A percentile compares a stretch with the other conserved stretches of the same genome.
These are phyloP conservation scores for Xestia ashworthii DNA, from an alignment of 2,888 invertebrate species.

Conservation along the genomic window DNA sequence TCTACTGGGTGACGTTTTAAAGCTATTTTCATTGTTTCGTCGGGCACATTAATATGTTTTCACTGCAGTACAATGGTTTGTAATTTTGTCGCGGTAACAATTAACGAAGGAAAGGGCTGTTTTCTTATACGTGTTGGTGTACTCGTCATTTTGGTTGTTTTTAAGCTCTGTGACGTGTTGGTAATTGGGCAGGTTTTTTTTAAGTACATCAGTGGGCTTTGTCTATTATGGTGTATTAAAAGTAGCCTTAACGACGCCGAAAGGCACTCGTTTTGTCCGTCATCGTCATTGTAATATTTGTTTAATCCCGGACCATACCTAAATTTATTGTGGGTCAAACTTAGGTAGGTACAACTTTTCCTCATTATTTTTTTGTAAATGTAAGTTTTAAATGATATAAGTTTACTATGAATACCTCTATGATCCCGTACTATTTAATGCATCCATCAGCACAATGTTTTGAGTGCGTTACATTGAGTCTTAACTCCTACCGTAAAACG, in stretches of 20 bases:
- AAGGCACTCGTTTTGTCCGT: too few relatives aligned
- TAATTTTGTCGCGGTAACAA: slow-evolving; percentile 52
- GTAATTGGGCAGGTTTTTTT: not conserved
- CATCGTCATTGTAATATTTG: too few relatives aligned
- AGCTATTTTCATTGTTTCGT: slow-evolving; percentile 76
- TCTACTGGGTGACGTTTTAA: slow-evolving; percentile 78
- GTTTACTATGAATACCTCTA: too few relatives aligned
- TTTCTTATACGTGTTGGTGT: slow-evolving; percentile 10
- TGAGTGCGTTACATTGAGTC: not conserved
- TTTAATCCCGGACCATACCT: too few relatives aligned
- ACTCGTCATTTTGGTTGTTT: slow-evolving; percentile 12
- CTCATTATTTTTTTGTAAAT: too few relatives aligned
- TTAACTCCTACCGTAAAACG: not conserved
- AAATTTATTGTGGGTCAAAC: not conserved
- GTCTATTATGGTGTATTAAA: not conserved
- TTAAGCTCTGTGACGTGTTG: not conserved
- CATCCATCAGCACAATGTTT: not conserved
- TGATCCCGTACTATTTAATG: too few relatives aligned
- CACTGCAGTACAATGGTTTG: slow-evolving; percentile 53
- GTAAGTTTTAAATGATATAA: too few relatives aligned
- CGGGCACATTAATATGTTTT: slow-evolving; percentile 70
- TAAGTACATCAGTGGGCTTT: not conserved
- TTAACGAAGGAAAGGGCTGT: slow-evolving; percentile 18
- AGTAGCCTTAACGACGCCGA: not conserved
- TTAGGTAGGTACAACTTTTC: not conserved